Evolutionary conservation across 2,888 invertebrate species (phyloP), one percentile per base, ranked within the genome.

Genomic region (Nemotelus nigrinus): DNA sequence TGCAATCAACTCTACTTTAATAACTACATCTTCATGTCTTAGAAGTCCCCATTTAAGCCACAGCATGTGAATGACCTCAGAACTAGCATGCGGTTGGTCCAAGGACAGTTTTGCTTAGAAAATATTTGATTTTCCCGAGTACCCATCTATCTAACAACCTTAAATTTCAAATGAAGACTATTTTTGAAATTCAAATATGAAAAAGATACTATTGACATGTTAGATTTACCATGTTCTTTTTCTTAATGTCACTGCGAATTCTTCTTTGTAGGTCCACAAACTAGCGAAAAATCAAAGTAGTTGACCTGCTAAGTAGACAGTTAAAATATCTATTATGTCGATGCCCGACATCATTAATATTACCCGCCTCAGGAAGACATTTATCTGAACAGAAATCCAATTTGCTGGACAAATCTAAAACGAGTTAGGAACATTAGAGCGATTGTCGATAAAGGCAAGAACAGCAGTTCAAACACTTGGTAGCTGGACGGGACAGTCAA

Each of bases 241-340:
- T 50, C 43, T 70, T n/a, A 70, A 3, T 55, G 70, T 70, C 70
- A 55, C 55, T n/a, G 25, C 57, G 5, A 57, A 57, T 3, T n/a
- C 25, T n/a, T 10, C 60, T 25, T 43, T 39, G 25, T 7, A 41
- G 41, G 41, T 43, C 60, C 25, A 1, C 25, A 25, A 1, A 25
- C 25, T 25, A 25, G 25, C 25, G 25, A 25, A 25, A 25, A 25
- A 1, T 10, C 39, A 43, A 39, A 10, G 70, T 70, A 70, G 44
- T 39, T 70, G 70, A 70, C 70, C 70, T 7, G 53, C 50, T 70
- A 70, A 70, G 53, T 47, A 25, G 70, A 70, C 55, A 70, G 50
- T 43, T 39, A 55, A 70, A 70, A 70, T 70, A 70, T 70, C 70
- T 70, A 70, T 70, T 70, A 70, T 53, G 8, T 47, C 8, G 55